A percentile compares a stretch with the other conserved stretches of the same genome.
Conservation (phyloP, 2,888 invertebrate species). For the Cephus pygmeus region DNA sequence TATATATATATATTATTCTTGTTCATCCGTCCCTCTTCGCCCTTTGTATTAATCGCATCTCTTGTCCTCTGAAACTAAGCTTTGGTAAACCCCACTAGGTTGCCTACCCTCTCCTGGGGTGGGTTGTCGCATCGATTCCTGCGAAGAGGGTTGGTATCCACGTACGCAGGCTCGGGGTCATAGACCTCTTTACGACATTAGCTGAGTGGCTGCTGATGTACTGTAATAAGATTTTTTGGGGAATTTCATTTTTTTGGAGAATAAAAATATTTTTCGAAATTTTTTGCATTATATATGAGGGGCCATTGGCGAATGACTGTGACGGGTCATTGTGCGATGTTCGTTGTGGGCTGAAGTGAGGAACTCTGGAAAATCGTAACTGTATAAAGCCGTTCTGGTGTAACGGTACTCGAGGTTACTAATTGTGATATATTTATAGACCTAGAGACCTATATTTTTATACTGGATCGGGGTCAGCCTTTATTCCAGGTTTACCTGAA, state of each 20-base stretch:
- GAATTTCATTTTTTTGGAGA: background rate
- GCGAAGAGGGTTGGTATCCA: background rate
- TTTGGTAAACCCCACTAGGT: background rate
- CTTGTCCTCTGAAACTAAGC: background rate
- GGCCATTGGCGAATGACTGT: background rate
- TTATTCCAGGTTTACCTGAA: background rate
- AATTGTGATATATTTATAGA: background rate
- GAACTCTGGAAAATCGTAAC: background rate
- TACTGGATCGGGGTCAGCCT: background rate
- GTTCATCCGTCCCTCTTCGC: background rate
- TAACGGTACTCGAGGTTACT: background rate
- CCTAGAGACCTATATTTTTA: background rate
- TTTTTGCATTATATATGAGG: background rate
- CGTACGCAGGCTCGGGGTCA: conserved; percentile 1
- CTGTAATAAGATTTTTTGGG: background rate
- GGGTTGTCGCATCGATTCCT: conserved; percentile 1
- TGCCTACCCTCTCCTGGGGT: background rate
- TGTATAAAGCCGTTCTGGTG: background rate
- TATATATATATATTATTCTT: background rate
- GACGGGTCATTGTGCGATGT: background rate
- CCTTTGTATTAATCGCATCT: background rate
- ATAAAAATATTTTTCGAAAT: background rate
- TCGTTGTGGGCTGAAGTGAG: background rate
- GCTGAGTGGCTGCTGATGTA: background rate
- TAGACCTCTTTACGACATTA: background rate